Conservation (phyloP, 2,888 invertebrate genomes). For the Cryptosula pallasiana region DNA sequence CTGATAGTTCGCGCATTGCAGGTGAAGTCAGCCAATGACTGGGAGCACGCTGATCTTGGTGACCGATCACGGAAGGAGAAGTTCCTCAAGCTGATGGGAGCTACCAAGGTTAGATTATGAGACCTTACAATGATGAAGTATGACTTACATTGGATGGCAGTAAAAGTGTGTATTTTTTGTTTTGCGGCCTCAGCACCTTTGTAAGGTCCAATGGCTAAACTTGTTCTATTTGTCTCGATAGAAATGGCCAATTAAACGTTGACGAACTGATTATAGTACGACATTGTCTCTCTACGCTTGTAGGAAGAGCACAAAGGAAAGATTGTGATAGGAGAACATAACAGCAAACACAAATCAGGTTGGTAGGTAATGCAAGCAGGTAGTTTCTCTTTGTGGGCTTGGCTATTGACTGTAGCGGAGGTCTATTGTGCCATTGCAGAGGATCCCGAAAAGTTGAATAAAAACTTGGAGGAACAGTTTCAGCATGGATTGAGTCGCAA, state of each 20-base stretch:
- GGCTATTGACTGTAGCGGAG: background rate
- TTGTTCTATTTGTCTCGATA: no score
- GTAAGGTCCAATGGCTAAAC: no score
- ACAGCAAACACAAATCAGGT: constrained; percentile 30
- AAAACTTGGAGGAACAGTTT: constrained; percentile 42
- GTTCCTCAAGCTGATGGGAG: constrained; percentile 52
- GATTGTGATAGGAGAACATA: constrained; percentile 46
- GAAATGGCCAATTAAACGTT: no score
- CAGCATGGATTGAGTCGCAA: constrained; percentile 42
- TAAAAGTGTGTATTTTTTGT: no score
- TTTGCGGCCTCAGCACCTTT: no score
- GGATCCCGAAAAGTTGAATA: constrained; percentile 29
- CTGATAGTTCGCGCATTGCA: no score
- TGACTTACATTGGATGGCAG: no score
- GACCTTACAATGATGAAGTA: no score
- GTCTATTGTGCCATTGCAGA: no score
- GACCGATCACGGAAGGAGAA: constrained; percentile 49
- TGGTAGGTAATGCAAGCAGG: background rate
- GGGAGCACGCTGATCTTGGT: constrained; percentile 51
- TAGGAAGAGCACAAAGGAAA: constrained; percentile 47
- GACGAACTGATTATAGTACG: background rate
- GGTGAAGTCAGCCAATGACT: constrained; percentile 51
- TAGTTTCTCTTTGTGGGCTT: background rate
- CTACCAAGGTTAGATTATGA: constrained; percentile 43
- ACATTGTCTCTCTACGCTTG: constrained; percentile 28